These are phyloP conservation scores for Chaetodon auriga DNA, from an alignment of 2,113 vertebrate genomes.

Conservation along the genomic window DNA sequence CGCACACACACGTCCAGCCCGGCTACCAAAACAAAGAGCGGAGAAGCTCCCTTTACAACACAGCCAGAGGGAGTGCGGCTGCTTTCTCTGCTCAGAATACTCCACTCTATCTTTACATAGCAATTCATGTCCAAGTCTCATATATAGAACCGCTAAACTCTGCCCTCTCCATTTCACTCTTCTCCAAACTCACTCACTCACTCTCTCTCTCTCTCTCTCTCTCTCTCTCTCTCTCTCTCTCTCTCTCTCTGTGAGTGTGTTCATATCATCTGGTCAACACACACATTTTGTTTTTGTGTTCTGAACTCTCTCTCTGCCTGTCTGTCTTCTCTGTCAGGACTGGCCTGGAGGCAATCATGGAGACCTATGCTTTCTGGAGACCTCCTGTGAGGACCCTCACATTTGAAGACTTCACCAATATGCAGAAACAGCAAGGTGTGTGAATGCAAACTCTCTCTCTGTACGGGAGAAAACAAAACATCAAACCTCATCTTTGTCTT, in stretches of 20 bases:
- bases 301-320: background rate
- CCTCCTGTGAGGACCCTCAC: constrained; percentile 97
- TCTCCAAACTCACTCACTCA: too few species aligned
- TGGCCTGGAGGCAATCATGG: constrained; percentile 99
- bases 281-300: background rate
- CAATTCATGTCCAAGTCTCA: too few species aligned
- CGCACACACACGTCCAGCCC: too few species aligned
- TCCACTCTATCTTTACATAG: too few species aligned
- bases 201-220: too few species aligned
- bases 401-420: constrained; percentile 98
- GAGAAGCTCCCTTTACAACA: too few species aligned
- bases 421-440: constrained; percentile 99
- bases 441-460: background rate
- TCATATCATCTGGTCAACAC: constrained; percentile 13
- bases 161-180: background rate
- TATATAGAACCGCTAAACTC: too few species aligned
- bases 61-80: too few species aligned
- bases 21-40: too few species aligned
- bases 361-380: constrained; percentile 99
- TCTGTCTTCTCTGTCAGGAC: constrained; percentile 85
- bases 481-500: too few species aligned
- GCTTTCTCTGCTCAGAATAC: too few species aligned
- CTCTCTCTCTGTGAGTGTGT: background rate
- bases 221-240: background rate
- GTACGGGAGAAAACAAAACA: too few species aligned